Evolutionary conservation across 2,797 vertebrate species (phyloP).

Genomic region (Sebastes hopkinsi): DNA sequence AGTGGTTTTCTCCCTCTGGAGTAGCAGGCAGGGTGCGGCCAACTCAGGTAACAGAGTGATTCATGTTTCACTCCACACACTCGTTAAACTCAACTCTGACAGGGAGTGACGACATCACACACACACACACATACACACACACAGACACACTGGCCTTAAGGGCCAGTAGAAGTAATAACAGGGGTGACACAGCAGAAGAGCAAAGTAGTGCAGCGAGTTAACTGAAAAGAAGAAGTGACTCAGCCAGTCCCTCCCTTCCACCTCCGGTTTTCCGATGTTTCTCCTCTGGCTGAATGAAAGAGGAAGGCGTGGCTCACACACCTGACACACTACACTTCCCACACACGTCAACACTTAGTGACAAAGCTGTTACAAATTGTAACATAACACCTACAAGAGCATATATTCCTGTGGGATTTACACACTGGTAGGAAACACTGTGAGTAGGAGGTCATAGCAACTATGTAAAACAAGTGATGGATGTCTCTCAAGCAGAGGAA

Average conservation of each 20-base stretch:
- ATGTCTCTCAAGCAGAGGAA: neutral
- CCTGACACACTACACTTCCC: slow-evolving; percentile 32
- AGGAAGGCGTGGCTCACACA: slow-evolving; percentile 36
- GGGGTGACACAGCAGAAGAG: neutral
- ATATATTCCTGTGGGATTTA: neutral
- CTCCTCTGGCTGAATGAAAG: slow-evolving; percentile 9
- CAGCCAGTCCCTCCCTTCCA: neutral
- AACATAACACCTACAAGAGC: neutral
- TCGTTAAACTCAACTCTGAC: slow-evolving; percentile 3
- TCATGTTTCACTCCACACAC: slow-evolving; percentile 55
- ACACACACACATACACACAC: neutral
- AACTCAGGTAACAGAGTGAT: slow-evolving; percentile 62
- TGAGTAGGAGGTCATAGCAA: neutral
- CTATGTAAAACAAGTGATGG: neutral
- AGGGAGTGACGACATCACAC: neutral
- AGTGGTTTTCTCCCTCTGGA: slow-evolving; percentile 15
- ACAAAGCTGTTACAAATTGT: neutral
- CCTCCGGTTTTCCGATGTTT: neutral
- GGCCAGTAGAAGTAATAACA: slow-evolving; percentile 6
- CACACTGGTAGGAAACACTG: neutral
- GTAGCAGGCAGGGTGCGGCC: slow-evolving; percentile 54
- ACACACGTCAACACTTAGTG: slow-evolving; percentile 5
- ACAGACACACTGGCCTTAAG: neutral
- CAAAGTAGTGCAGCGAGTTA: neutral
- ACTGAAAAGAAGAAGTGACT: slow-evolving; percentile 29